phyloP scores from a whole-genome alignment of 2,888 invertebrate species.

The Spodoptera littoralis region DNA sequence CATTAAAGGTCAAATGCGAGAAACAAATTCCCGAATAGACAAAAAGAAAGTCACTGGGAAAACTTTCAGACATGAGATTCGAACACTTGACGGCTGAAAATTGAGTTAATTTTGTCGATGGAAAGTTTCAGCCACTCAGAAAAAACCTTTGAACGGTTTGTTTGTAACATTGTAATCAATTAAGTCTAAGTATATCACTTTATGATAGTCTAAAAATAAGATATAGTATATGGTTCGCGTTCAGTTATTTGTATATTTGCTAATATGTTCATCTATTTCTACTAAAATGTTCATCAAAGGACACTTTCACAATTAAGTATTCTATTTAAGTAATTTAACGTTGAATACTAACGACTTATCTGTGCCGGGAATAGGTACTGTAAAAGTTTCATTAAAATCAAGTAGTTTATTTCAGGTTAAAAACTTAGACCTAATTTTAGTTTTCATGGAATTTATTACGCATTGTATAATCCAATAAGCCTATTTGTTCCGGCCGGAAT shows the following conservation, averaged over 20 bases:
- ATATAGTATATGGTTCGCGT: too few relatives aligned
- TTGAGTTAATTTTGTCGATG: not conserved
- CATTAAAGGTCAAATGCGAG: conserved; percentile 43
- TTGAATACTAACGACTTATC: too few relatives aligned
- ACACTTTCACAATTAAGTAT: too few relatives aligned
- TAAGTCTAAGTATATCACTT: too few relatives aligned
- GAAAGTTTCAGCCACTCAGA: not conserved
- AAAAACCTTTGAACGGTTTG: conserved; percentile 2
- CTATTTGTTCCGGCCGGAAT: conserved; percentile 3
- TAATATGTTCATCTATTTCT: too few relatives aligned
- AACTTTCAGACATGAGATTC: conserved; percentile 9
- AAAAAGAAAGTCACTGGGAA: conserved; percentile 10
- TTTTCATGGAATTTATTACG: conserved; percentile 22
- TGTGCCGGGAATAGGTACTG: too few relatives aligned
- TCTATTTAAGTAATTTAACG: too few relatives aligned
- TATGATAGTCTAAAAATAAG: too few relatives aligned
- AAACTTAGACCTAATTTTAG: conserved; percentile 4
- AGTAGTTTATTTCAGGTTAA: conserved; percentile 8
- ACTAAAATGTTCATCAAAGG: too few relatives aligned
- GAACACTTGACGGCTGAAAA: conserved; percentile 1
- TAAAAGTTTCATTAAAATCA: not conserved
- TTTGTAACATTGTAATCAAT: not conserved
- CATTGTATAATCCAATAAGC: conserved; percentile 17
- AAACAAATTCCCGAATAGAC: conserved; percentile 19
- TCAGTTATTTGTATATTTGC: too few relatives aligned